phyloP scores from a whole-genome alignment of 1,140 invertebrate species.

The Parapsyche elsis region DNA sequence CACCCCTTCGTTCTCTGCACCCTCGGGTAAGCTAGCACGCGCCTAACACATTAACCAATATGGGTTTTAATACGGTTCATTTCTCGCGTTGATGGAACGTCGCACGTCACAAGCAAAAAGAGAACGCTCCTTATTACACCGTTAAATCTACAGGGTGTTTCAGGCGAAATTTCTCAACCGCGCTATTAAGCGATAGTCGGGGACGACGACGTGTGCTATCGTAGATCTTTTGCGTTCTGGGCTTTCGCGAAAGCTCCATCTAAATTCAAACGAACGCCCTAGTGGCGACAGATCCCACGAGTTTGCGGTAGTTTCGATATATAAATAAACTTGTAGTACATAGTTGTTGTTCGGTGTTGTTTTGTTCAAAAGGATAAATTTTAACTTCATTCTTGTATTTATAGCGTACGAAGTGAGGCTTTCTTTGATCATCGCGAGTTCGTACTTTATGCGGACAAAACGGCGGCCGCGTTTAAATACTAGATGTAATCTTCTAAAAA shows the following conservation, averaged over 20 bases:
- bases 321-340: not conserved
- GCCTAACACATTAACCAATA: constrained; percentile 1
- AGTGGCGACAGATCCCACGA: not conserved
- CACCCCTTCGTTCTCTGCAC: not conserved
- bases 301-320: not conserved
- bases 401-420: no score
- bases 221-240: not conserved
- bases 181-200: not conserved
- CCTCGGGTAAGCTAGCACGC: not conserved
- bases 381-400: no score
- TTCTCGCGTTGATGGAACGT: not conserved
- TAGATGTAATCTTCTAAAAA: not conserved
- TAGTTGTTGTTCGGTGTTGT: no score
- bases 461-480: not conserved
- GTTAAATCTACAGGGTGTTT: no score
- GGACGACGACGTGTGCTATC: not conserved
- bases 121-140: not conserved
- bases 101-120: not conserved
- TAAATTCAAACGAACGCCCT: constrained; percentile 15
- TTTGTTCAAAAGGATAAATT: no score
- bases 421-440: not conserved
- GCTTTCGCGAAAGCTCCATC: not conserved
- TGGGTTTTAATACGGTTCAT: constrained; percentile 24
- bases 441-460: not conserved
- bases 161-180: no score